Conservation (phyloP, 2,888 invertebrate species). For the Drosophila antonietae region DNA sequence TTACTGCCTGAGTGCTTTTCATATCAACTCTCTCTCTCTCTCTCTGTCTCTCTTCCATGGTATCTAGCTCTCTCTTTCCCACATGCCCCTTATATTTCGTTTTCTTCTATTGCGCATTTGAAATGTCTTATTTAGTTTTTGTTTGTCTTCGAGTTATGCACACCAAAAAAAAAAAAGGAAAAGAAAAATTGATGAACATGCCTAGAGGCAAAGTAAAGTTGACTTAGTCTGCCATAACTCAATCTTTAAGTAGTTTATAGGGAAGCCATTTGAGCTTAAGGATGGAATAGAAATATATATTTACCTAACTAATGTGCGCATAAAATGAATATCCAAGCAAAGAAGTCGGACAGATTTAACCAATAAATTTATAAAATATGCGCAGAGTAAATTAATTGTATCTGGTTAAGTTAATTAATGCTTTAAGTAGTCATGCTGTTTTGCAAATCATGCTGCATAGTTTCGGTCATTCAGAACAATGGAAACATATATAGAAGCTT, state of each 20-base stretch:
- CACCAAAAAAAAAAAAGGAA: constrained; percentile 11
- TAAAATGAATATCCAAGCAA: no score
- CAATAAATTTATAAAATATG: background rate
- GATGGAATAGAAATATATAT: background rate
- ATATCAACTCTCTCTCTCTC: constrained; percentile 40
- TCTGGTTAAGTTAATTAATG: background rate
- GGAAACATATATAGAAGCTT: constrained; percentile 1
- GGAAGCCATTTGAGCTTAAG: background rate
- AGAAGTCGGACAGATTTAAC: background rate
- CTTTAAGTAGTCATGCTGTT: background rate
- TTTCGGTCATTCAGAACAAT: background rate
- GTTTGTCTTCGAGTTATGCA: constrained; percentile 49
- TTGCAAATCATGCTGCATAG: background rate
- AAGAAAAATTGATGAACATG: constrained; percentile 50
- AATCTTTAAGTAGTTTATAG: constrained; percentile 14
- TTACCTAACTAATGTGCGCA: no score
- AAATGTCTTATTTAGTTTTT: constrained; percentile 72
- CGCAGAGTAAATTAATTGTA: background rate
- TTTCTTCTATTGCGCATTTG: constrained; percentile 36
- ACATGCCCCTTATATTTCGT: background rate
- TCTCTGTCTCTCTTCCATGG: background rate
- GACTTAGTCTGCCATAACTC: constrained; percentile 11
- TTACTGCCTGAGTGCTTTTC: constrained; percentile 78
- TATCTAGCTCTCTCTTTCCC: background rate
- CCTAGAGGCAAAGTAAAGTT: constrained; percentile 45